phyloP scores from a whole-genome alignment of 1,140 invertebrate genomes.

The Metopolophium dirhodum region DNA sequence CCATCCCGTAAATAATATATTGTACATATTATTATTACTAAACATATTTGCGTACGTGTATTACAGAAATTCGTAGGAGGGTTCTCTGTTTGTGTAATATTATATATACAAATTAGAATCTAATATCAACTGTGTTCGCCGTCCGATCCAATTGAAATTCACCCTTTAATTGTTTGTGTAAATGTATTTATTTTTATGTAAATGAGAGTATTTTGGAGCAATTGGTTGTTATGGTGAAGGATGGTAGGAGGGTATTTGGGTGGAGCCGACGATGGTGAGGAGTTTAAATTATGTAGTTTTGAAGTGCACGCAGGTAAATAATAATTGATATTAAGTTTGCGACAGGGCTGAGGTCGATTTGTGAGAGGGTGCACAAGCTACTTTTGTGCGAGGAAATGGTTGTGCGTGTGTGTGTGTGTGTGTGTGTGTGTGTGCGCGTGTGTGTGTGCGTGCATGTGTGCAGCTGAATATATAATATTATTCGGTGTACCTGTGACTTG shows the following conservation, averaged over 20 bases:
- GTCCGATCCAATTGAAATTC: constrained; percentile 35
- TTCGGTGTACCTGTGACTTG: background rate
- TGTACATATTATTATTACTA: background rate
- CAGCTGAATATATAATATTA: background rate
- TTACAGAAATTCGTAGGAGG: background rate
- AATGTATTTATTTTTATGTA: constrained; percentile 20
- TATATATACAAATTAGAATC: constrained; percentile 29
- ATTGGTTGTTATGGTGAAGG: background rate
- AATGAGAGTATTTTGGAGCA: background rate
- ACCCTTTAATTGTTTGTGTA: constrained; percentile 26
- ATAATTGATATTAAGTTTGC: constrained; percentile 42
- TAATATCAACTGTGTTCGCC: background rate
- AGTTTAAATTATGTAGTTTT: constrained; percentile 28
- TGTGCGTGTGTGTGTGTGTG: background rate
- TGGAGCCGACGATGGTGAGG: background rate
- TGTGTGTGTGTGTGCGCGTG: background rate
- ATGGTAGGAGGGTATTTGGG: background rate
- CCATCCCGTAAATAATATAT: background rate
- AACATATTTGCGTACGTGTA: background rate
- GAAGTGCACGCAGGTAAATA: constrained; percentile 34
- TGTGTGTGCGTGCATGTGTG: background rate
- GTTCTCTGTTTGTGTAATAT: constrained; percentile 28
- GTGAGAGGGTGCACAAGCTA: background rate
- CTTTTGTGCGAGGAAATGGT: background rate
- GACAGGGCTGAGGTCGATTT: background rate